Evolutionary conservation across 64 coral and sea anemone genomes (phyloP).

Genomic region (Actinia tenebrosa): DNA sequence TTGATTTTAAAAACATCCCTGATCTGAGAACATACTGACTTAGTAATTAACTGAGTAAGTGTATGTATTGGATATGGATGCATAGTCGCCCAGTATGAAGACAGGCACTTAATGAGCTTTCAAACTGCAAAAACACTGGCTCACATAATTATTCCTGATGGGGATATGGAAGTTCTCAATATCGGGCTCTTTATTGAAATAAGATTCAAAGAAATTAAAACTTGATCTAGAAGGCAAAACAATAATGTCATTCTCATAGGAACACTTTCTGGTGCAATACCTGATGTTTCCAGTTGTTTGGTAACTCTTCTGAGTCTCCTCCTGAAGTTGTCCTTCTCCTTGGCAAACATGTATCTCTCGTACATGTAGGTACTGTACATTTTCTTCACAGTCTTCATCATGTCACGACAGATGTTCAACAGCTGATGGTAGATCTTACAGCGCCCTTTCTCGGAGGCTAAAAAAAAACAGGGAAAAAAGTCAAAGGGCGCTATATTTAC

Average conservation of each 20-base stretch:
- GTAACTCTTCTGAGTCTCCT: conserved; percentile 66
- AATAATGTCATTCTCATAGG: neutral
- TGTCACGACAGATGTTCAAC: conserved; percentile 92
- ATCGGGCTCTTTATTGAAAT: no score
- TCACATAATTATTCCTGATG: no score
- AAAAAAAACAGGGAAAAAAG: neutral
- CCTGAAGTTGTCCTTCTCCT: conserved; percentile 70
- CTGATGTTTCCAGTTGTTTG: conserved; percentile 58
- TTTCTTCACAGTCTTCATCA: conserved; percentile 89
- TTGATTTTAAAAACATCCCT: neutral
- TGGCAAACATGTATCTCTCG: conserved; percentile 77
- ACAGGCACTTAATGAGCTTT: no score
- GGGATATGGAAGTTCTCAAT: no score
- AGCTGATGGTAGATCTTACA: conserved; percentile 94
- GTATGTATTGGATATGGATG: no score
- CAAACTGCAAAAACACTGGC: no score
- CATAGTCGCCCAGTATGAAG: no score
- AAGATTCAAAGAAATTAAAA: no score
- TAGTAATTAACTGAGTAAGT: no score
- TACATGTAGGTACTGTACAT: conserved; percentile 96
- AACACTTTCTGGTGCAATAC: neutral
- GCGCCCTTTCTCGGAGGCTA: conserved; percentile 66
- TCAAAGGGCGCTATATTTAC: no score
- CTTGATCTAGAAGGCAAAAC: no score
- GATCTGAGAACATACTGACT: no score